Conservation (phyloP, 1,140 invertebrate species). For the Sweltsa coloradensis region DNA sequence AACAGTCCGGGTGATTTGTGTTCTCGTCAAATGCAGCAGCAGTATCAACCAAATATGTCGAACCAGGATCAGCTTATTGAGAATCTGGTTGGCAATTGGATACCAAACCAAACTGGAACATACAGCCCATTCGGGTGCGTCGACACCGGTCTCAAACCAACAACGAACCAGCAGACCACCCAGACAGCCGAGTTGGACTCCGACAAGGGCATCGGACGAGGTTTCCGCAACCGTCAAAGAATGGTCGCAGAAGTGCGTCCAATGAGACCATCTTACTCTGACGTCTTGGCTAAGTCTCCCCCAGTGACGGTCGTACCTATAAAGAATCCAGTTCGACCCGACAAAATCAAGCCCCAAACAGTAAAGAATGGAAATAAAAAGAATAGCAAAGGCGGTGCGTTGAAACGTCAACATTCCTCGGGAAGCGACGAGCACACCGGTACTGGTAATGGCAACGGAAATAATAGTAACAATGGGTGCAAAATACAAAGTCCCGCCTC, state of each 20-base stretch:
- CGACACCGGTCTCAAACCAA: constrained; percentile 2
- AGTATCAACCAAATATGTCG: background rate
- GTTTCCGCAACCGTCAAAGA: constrained; percentile 38
- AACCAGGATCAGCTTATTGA: constrained; percentile 42
- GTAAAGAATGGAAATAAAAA: constrained; percentile 31
- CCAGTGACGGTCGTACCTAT: constrained; percentile 26
- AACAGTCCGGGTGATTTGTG: constrained; percentile 25
- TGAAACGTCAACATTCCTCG: constrained; percentile 36
- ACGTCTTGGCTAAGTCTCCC: constrained; percentile 60
- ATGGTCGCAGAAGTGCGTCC: constrained; percentile 74
- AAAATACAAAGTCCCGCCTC: constrained; percentile 10
- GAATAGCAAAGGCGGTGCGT: constrained; percentile 19
- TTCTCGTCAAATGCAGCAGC: constrained; percentile 6
- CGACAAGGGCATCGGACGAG: constrained; percentile 5
- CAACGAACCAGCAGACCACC: constrained; percentile 8
- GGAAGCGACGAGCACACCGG: constrained; percentile 35
- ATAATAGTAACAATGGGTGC: too few species aligned
- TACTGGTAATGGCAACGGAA: constrained; percentile 2
- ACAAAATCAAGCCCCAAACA: constrained; percentile 2
- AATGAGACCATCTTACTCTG: constrained; percentile 71
- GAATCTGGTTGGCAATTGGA: constrained; percentile 69
- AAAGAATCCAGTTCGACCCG: constrained; percentile 14
- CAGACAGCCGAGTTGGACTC: constrained; percentile 7
- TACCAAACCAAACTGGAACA: constrained; percentile 63
- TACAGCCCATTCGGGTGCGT: constrained; percentile 60